Conservation (phyloP, 1,140 invertebrate species). For the Ceratina australensis region DNA sequence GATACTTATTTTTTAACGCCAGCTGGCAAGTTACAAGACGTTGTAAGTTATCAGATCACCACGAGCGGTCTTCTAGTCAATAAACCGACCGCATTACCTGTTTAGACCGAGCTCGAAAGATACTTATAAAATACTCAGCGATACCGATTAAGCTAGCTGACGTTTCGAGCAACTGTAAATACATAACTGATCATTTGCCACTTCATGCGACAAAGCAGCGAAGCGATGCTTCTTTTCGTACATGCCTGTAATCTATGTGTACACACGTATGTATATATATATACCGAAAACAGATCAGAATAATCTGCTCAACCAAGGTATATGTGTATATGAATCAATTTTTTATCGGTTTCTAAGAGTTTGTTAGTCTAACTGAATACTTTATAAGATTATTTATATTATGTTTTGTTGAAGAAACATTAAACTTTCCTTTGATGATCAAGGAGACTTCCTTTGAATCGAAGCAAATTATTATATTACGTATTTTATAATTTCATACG, state of each 20-base stretch:
- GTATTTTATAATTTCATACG: background rate
- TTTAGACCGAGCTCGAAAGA: slow-evolving; percentile 64
- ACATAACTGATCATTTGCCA: slow-evolving; percentile 4
- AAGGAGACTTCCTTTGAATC: background rate
- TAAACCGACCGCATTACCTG: slow-evolving; percentile 54
- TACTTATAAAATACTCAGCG: no score
- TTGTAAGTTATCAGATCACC: slow-evolving; percentile 67
- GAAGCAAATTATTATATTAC: no score
- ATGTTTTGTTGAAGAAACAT: background rate
- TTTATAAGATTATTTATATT: background rate
- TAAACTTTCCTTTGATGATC: background rate
- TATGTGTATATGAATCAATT: slow-evolving; percentile 3
- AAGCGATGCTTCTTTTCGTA: slow-evolving; percentile 3
- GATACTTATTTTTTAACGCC: slow-evolving; percentile 68
- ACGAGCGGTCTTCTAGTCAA: slow-evolving; percentile 63
- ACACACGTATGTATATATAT: background rate
- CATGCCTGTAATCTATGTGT: background rate
- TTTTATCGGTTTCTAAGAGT: background rate
- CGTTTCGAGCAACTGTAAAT: slow-evolving; percentile 23
- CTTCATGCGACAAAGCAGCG: background rate
- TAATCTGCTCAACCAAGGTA: background rate
- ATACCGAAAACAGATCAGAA: background rate
- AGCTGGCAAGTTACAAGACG: slow-evolving; percentile 63
- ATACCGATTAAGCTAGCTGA: slow-evolving; percentile 20
- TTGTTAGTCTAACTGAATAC: background rate